phyloP scores from a whole-genome alignment of 2,888 invertebrate genomes.

The Augochlorella aurata region DNA sequence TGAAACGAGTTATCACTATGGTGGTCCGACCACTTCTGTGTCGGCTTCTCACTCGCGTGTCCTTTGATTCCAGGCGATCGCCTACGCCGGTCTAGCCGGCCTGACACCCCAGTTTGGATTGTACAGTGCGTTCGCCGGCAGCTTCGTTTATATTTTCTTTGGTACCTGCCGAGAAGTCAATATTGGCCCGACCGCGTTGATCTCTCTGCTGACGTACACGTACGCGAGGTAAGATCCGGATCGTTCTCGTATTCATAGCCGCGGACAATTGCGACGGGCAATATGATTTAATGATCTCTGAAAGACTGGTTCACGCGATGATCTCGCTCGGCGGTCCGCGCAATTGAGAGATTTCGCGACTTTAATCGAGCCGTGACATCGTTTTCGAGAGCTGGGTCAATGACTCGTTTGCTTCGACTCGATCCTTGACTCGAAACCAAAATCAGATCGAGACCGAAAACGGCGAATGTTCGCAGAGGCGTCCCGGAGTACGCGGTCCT shows the following conservation, averaged over 20 bases:
- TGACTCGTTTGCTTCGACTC: neutral
- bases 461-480: constrained; percentile 65
- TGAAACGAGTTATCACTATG: neutral
- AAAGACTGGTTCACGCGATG: constrained; percentile 15
- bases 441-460: neutral
- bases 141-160: constrained; percentile 89
- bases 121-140: constrained; percentile 91
- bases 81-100: constrained; percentile 76
- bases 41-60: neutral
- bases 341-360: neutral
- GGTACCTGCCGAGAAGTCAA: constrained; percentile 88
- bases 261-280: constrained; percentile 30
- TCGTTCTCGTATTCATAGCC: constrained; percentile 14
- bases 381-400: neutral
- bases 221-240: constrained; percentile 80
- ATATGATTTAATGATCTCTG: constrained; percentile 28
- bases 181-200: constrained; percentile 89
- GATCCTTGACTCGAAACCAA: neutral
- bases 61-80: constrained; percentile 72
- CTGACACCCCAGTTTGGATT: constrained; percentile 87
- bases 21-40: neutral
- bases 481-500: constrained; percentile 86
- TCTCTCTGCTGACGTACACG: constrained; percentile 88
- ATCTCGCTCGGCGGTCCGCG: neutral
- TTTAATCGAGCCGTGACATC: neutral